These are phyloP conservation scores for Xiphophorus hellerii DNA, from an alignment of 2,113 vertebrate species.

Conservation along the genomic window DNA sequence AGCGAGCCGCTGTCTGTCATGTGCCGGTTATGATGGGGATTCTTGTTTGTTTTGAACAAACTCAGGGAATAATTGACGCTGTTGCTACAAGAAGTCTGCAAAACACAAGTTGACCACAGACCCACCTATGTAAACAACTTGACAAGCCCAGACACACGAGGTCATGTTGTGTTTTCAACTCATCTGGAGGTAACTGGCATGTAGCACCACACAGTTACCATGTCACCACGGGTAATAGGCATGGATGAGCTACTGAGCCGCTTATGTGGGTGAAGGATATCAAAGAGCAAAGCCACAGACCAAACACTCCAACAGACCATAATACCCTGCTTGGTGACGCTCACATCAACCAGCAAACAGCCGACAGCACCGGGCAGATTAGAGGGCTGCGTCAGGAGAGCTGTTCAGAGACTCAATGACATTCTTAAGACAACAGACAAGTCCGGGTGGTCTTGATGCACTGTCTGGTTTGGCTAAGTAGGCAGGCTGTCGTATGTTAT, in stretches of 20 bases:
- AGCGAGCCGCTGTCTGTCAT: slow-evolving; percentile 69
- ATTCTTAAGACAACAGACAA: slow-evolving; percentile 76
- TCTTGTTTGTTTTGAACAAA: slow-evolving; percentile 33
- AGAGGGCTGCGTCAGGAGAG: slow-evolving; percentile 64
- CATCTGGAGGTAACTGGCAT: slow-evolving; percentile 47
- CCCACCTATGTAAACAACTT: slow-evolving; percentile 28
- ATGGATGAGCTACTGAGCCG: slow-evolving; percentile 65
- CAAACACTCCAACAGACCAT: slow-evolving; percentile 70
- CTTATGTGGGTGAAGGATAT: slow-evolving; percentile 74
- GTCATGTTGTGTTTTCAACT: slow-evolving; percentile 31
- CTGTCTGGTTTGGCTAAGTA: slow-evolving; percentile 52
- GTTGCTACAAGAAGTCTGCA: not conserved
- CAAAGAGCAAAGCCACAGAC: slow-evolving; percentile 76
- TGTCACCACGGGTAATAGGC: slow-evolving; percentile 60
- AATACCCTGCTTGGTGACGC: slow-evolving; percentile 69
- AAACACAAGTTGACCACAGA: slow-evolving; percentile 18
- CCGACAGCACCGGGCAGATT: slow-evolving; percentile 67
- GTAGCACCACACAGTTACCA: slow-evolving; percentile 28
- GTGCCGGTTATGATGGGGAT: slow-evolving; percentile 60
- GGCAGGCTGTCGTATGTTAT: slow-evolving; percentile 47
- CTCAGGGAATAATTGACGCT: slow-evolving; percentile 59
- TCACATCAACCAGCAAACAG: slow-evolving; percentile 65
- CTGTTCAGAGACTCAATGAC: slow-evolving; percentile 72
- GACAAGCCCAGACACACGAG: slow-evolving; percentile 16
- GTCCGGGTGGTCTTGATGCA: slow-evolving; percentile 66